phyloP scores from a whole-genome alignment of 92 coral and sea anemone species.

The Heteractis magnifica region DNA sequence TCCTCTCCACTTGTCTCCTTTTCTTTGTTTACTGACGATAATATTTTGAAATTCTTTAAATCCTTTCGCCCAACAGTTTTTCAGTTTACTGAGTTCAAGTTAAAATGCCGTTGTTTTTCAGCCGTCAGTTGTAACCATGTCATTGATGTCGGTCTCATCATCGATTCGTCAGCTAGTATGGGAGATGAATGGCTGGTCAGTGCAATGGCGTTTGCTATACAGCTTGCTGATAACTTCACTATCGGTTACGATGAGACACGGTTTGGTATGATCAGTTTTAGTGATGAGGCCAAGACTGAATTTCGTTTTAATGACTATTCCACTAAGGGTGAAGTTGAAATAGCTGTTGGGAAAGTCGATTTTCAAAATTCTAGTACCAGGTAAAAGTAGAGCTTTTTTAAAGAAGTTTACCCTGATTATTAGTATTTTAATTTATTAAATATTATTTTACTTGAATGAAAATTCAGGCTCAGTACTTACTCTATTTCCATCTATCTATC shows the following conservation, averaged over 20 bases:
- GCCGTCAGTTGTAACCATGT: slow-evolving; percentile 11
- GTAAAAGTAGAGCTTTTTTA: not conserved
- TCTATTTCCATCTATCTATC: not conserved
- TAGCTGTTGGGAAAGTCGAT: slow-evolving; percentile 24
- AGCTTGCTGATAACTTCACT: slow-evolving; percentile 31
- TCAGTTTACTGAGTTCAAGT: no score
- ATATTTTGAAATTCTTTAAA: no score
- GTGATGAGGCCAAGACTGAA: slow-evolving; percentile 23
- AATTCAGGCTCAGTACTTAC: no score
- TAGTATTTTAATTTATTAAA: not conserved
- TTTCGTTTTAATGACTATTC: slow-evolving; percentile 24
- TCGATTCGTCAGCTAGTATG: slow-evolving; percentile 37
- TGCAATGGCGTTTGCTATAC: slow-evolving; percentile 31
- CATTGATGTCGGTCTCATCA: slow-evolving; percentile 24
- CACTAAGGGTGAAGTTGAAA: slow-evolving; percentile 13
- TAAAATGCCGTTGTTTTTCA: not conserved
- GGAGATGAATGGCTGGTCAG: slow-evolving; percentile 30
- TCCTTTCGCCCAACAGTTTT: no score
- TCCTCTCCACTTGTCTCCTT: not conserved
- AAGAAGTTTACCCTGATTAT: not conserved
- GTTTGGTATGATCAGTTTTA: slow-evolving; percentile 22
- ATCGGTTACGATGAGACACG: slow-evolving; percentile 27
- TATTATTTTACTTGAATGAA: not conserved
- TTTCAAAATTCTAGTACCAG: slow-evolving; percentile 21
- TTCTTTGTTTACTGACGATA: not conserved